Evolutionary conservation across 1,140 invertebrate species (phyloP).

Genomic region (Nilaparvata lugens): DNA sequence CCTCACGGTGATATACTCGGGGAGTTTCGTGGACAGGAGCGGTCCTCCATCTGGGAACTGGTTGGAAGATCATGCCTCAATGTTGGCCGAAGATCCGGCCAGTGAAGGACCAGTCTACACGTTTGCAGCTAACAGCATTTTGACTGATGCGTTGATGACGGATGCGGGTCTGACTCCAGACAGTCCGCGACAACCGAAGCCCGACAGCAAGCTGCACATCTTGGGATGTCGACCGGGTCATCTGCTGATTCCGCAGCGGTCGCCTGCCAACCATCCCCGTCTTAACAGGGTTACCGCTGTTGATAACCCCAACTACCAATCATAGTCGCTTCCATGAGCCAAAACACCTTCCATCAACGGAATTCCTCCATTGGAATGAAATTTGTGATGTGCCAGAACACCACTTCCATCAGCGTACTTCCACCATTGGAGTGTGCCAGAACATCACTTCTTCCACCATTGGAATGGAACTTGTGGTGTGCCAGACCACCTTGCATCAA

Average conservation of each 20-base stretch:
- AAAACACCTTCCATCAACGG: too few species aligned
- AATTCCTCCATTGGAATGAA: too few species aligned
- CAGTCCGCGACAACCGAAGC: constrained; percentile 22
- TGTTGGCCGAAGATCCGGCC: constrained; percentile 7
- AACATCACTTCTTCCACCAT: too few species aligned
- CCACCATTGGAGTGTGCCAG: too few species aligned
- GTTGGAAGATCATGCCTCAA: constrained; percentile 24
- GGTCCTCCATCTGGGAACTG: constrained; percentile 25
- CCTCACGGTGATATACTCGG: constrained; percentile 31
- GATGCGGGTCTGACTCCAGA: constrained; percentile 12
- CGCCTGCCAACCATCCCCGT: constrained; percentile 43
- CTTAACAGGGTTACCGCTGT: constrained; percentile 23
- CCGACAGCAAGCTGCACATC: constrained; percentile 26
- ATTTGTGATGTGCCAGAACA: too few species aligned
- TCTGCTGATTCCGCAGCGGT: constrained; percentile 23
- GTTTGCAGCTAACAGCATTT: constrained; percentile 14
- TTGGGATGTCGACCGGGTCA: constrained; percentile 26
- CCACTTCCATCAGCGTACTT: too few species aligned
- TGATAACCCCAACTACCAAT: constrained; percentile 25
- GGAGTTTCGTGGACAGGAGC: constrained; percentile 27
- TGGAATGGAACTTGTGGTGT: too few species aligned
- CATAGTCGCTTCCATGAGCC: constrained; percentile 13
- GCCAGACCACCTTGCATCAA: too few species aligned
- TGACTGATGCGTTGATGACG: constrained; percentile 14
- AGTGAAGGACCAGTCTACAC: constrained; percentile 20